A percentile compares a stretch with the other conserved stretches of the same genome.
Conservation (phyloP, 2,888 invertebrate genomes). For the Tetragonula carbonaria region DNA sequence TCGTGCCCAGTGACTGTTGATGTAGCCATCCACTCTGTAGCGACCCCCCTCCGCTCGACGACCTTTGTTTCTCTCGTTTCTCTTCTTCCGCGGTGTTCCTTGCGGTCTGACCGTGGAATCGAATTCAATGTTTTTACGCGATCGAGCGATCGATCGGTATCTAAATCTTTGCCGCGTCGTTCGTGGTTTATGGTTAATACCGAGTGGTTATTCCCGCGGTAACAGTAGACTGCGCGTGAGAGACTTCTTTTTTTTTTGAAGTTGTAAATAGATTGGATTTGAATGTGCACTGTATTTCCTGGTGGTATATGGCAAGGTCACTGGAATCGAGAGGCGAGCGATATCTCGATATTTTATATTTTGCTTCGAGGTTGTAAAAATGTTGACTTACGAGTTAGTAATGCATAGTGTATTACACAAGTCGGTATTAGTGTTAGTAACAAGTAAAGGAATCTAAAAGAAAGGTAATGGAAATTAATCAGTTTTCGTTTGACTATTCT, state of each 20-base stretch:
- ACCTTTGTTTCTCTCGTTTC: constrained; percentile 5
- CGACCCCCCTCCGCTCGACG: background rate
- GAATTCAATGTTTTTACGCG: constrained; percentile 24
- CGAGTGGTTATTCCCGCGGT: constrained; percentile 13
- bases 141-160: background rate
- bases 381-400: background rate
- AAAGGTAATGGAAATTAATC: no score
- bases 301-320: background rate
- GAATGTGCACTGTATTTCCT: background rate
- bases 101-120: constrained; percentile 17
- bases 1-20: no score
- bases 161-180: background rate
- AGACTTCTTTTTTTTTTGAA: background rate
- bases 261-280: background rate
- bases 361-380: background rate
- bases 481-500: no score
- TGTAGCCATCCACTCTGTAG: background rate
- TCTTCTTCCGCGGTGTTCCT: constrained; percentile 15
- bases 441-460: no score
- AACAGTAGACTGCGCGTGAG: background rate
- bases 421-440: no score
- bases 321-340: background rate
- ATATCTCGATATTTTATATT: background rate
- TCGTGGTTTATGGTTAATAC: constrained; percentile 5
- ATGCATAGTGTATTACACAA: no score